Evolutionary conservation across 2,888 invertebrate species (phyloP).

Genomic region (Drosophila melanocephala): DNA sequence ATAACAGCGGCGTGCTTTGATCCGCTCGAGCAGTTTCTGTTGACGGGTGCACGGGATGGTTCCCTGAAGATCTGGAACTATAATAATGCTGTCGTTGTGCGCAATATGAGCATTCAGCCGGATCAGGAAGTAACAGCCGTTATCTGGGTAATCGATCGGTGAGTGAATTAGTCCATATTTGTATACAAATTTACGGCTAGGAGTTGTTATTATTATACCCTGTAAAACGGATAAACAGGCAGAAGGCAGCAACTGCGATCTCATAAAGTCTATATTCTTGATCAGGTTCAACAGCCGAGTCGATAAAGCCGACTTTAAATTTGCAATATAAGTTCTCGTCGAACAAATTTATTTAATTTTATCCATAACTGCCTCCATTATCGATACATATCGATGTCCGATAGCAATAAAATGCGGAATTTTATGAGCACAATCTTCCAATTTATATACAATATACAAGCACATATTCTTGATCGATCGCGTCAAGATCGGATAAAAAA

Average conservation of each 20-base stretch:
- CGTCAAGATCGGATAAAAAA: not conserved
- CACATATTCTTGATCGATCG: not conserved
- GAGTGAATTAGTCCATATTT: slow-evolving; percentile 27
- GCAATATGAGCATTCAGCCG: slow-evolving; percentile 88
- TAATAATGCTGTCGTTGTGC: slow-evolving; percentile 91
- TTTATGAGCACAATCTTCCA: too few relatives aligned
- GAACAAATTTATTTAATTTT: too few relatives aligned
- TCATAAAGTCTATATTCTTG: not conserved
- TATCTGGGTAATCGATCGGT: slow-evolving; percentile 88
- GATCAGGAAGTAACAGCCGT: slow-evolving; percentile 88
- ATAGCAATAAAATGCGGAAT: not conserved
- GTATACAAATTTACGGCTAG: not conserved
- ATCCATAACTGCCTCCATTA: too few relatives aligned
- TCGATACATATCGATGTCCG: not conserved
- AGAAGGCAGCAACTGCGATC: not conserved
- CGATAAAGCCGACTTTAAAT: not conserved
- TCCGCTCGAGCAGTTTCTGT: slow-evolving; percentile 89
- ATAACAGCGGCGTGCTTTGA: slow-evolving; percentile 87
- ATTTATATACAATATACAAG: not conserved
- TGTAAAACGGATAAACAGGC: not conserved
- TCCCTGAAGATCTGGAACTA: slow-evolving; percentile 93
- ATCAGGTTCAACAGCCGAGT: not conserved
- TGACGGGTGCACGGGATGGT: slow-evolving; percentile 93
- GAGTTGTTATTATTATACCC: not conserved
- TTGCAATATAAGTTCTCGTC: too few relatives aligned